Evolutionary conservation across 1,140 invertebrate species (phyloP), one percentile per base, ranked within the genome.

Genomic region (Physella acuta): DNA sequence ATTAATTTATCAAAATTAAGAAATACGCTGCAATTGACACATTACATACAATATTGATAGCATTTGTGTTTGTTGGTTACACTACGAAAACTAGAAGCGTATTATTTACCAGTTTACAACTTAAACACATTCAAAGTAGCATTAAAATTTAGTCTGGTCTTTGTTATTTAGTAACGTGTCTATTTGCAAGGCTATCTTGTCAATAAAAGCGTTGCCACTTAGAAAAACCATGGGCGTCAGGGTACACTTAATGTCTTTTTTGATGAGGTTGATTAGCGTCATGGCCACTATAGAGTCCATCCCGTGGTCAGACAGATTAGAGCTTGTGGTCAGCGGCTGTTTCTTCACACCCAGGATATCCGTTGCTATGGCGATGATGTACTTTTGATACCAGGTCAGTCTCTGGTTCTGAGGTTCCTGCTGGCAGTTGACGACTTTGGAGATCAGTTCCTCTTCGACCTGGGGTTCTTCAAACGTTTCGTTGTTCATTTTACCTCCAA

Each of bases 201-300:
- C n/a, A n/a, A n/a, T n/a, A n/a, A n/a, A n/a, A n/a, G n/a, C n/a
- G n/a, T n/a, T n/a, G n/a, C 39, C 39, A 20, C 20, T 44, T 20
- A 44, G 39, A 44, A 58, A 11, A 34, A 36, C 31, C 4, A 60
- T 33, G 24, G n/a, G 14, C 1, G 4, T 30, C n/a, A 60, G 33
- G 24, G 14, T 28, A 24, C 58, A 60, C 4, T 24, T 3, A 4
- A 34, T 60, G 1, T 33, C 11, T 24, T 36, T 60, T n/a, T 26
- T 34, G 17, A 60, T 37, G 3, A 34, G n/a, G 3, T 60, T 36
- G 5, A 20, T 60, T 2, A 60, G 5, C 24, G 31, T 60, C 31
- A 36, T 60, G 30, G 58, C 58, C 31, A 60, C 14, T 1, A 60
- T 28, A 36, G 58, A 60, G 24, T 60, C 58, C 30, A 60, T 34